A percentile compares a stretch with the other conserved stretches of the same genome.
Conservation (phyloP, 2,888 invertebrate species). For the Polydrusus tereticollis region DNA sequence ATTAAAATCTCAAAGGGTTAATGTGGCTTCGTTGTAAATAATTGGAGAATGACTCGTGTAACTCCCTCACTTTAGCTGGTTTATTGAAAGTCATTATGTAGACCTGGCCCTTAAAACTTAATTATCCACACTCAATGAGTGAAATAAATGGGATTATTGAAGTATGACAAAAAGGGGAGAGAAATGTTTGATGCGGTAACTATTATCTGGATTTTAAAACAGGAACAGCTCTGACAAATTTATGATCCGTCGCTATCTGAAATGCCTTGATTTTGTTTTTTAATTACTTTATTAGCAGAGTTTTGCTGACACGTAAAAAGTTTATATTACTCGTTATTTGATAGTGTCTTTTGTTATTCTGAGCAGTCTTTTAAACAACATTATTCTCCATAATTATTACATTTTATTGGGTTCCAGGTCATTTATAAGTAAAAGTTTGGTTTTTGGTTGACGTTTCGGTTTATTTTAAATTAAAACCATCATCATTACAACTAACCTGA, state of each 20-base stretch:
- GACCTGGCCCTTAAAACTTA: conserved; percentile 37
- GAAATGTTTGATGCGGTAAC: conserved; percentile 26
- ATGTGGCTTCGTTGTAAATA: background rate
- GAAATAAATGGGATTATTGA: conserved; percentile 38
- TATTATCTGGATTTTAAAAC: conserved; percentile 23
- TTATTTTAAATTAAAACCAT: no score
- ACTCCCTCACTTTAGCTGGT: conserved; percentile 39
- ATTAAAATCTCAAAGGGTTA: background rate
- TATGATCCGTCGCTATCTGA: background rate
- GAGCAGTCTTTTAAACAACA: no score
- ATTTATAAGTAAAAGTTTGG: no score
- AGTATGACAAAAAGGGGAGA: conserved; percentile 28
- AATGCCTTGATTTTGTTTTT: background rate
- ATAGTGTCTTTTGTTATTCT: no score
- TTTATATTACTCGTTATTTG: no score
- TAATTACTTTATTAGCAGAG: background rate
- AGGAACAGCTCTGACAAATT: conserved; percentile 3
- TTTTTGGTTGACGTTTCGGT: no score
- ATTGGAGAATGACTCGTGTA: conserved; percentile 29
- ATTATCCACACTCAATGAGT: conserved; percentile 37
- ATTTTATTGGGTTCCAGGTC: no score
- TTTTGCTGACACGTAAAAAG: background rate
- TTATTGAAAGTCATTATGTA: conserved; percentile 42
- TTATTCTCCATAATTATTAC: no score
- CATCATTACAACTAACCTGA: no score